Evolutionary conservation across 2,113 vertebrate species (phyloP).

Genomic region (Ochotona princeps): DNA sequence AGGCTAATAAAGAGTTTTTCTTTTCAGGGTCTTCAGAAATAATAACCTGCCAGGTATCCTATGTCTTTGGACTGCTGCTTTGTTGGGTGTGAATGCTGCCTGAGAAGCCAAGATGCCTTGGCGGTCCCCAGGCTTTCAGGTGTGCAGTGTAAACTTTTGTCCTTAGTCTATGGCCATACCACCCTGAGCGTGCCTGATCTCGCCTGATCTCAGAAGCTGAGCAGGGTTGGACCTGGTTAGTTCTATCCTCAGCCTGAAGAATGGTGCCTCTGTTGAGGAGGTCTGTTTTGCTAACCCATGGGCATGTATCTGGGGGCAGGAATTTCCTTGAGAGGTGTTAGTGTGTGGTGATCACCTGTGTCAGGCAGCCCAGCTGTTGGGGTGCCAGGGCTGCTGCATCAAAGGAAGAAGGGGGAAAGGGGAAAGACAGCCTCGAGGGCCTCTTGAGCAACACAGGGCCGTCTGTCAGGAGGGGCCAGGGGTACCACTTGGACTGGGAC

Average conservation of each 20-base stretch:
- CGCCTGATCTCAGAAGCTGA: too few relatives aligned
- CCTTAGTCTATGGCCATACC: neutral
- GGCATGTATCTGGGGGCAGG: neutral
- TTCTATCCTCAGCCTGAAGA: neutral
- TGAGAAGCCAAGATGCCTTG: neutral
- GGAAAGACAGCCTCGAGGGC: neutral
- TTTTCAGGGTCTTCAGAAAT: neutral
- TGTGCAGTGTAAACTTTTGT: neutral
- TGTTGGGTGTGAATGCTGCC: neutral
- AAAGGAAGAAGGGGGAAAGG: neutral
- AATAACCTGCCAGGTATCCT: neutral
- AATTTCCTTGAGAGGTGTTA: neutral
- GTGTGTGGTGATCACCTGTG: neutral
- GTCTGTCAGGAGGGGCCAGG: neutral
- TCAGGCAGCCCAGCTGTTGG: neutral
- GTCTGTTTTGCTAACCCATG: constrained; percentile 11
- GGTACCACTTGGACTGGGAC: neutral
- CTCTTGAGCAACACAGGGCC: neutral
- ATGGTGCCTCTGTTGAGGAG: neutral
- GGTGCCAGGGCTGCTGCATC: neutral
- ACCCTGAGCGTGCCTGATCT: too few relatives aligned
- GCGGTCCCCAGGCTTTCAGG: neutral
- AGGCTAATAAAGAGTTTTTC: neutral
- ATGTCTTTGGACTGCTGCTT: neutral
- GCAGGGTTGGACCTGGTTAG: too few relatives aligned